Evolutionary conservation across 2,888 invertebrate species (phyloP).

Genomic region (Papilio elwesi): DNA sequence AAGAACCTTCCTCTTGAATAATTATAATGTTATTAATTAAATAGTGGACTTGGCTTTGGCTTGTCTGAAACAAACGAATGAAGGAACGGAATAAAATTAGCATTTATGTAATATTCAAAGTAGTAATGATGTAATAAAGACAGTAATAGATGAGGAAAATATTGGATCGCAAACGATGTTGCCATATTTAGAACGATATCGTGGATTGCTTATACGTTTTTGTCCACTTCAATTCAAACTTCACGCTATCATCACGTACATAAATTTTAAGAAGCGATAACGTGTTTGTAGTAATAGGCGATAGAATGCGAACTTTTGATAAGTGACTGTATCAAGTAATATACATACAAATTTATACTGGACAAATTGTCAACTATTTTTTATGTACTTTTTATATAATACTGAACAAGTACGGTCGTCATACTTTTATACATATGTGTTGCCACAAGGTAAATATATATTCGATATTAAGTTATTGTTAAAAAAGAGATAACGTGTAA

Average conservation of each 20-base stretch:
- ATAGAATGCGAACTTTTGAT: neutral
- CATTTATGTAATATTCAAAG: too few species aligned
- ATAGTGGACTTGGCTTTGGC: too few species aligned
- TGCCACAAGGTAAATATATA: too few species aligned
- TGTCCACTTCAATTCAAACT: neutral
- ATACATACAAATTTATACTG: neutral
- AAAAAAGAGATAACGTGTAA: too few species aligned
- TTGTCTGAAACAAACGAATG: too few species aligned
- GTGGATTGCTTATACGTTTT: neutral
- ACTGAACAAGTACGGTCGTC: too few species aligned
- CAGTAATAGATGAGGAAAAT: constrained; percentile 1
- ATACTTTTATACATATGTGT: too few species aligned
- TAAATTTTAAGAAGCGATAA: neutral
- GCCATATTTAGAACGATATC: neutral
- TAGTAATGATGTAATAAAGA: neutral
- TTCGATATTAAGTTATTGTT: too few species aligned
- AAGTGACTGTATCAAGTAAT: neutral
- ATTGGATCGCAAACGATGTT: neutral
- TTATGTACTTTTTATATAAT: too few species aligned
- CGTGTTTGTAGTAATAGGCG: neutral
- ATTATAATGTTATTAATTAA: too few species aligned
- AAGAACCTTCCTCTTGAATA: too few species aligned
- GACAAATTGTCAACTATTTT: too few species aligned
- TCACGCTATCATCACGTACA: neutral
- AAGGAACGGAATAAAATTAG: neutral